A percentile compares a stretch with the other conserved stretches of the same genome.
phyloP scores from a whole-genome alignment of 2,888 invertebrate genomes.

The Heliconius ethilla region DNA sequence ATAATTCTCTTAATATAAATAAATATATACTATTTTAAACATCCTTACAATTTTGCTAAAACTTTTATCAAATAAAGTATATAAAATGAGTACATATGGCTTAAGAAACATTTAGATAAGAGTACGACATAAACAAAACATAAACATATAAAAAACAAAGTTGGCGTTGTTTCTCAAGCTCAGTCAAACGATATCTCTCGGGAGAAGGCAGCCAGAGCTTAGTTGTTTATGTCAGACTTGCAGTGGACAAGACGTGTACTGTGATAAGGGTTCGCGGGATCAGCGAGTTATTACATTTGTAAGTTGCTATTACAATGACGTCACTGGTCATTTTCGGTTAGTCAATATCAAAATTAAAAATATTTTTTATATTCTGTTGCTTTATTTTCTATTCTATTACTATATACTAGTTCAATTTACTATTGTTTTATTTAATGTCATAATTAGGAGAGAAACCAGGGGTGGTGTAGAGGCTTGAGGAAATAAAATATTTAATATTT shows the following conservation, averaged over 20 bases:
- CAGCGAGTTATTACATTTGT: slow-evolving; percentile 21
- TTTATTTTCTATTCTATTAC: no score
- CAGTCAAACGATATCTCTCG: slow-evolving; percentile 32
- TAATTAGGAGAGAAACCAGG: no score
- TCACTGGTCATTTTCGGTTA: not conserved
- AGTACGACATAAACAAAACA: slow-evolving; percentile 3
- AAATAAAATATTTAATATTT: no score
- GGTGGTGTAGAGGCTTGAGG: no score
- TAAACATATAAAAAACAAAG: slow-evolving; percentile 22
- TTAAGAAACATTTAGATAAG: not conserved
- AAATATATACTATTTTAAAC: no score
- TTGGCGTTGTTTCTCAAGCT: slow-evolving; percentile 11
- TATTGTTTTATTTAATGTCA: not conserved
- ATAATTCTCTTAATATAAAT: no score
- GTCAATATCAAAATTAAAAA: not conserved
- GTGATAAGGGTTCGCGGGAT: slow-evolving; percentile 33
- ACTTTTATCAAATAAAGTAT: no score
- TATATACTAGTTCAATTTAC: not conserved
- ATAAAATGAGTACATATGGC: not conserved
- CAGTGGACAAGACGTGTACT: slow-evolving; percentile 35
- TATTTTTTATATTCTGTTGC: not conserved
- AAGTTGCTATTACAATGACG: slow-evolving; percentile 9
- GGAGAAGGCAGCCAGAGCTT: slow-evolving; percentile 21
- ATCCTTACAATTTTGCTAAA: no score
- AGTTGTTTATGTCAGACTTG: slow-evolving; percentile 34